Base-by-base conservation (phyloP, 1,140 invertebrate species). In the Pinna nobilis region DNA sequence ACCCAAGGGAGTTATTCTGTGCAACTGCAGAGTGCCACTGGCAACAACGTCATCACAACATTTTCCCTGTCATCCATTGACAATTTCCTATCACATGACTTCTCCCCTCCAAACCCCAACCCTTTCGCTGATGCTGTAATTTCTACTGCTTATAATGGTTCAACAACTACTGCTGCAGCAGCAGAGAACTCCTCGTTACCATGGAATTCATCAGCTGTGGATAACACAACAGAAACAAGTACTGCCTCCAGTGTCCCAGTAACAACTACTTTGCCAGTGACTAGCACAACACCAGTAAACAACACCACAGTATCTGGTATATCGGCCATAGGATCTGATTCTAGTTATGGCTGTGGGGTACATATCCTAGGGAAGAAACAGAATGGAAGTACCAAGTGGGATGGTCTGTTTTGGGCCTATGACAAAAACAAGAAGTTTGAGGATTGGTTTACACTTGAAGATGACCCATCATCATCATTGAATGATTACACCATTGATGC, bases 11-110 rank as follows among this genome's bases (percentile, higher is more conserved):
- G 64, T 23, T 69, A 68, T 28, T 65, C 49, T 15, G 23, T 23
- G 7, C 23, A 35, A 0, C 13, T 73, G 3, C 55, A 33, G 18
- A 55, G 55, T 9, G 65, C 68, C 23, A 30, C 37, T 37, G 75
- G 69, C 18, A 33, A 67, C 1, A 35, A 77, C 23, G 69, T 77
- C 20, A 39, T 72, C 15, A 64, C 75, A 2, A 63, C 64, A 37
- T 47, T 72, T 28, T 65, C 59, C 4, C 32, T 77, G 23, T 35
- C 64, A 28, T 39, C 64, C n/a, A 25, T 28, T 35, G 41, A 35
- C 53, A 60, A 49, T 32, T 44, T 35, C 50, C 25, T 25, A 2
- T 47, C 23, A 28, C 9, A 41, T 3, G 44, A 53, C 6, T 68
- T 74, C 63, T 23, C 3, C 6, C 55, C 60, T 39, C 28, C 32